Conservation (phyloP, 2,797 vertebrate genomes). For the Sebastiscus tertius region DNA sequence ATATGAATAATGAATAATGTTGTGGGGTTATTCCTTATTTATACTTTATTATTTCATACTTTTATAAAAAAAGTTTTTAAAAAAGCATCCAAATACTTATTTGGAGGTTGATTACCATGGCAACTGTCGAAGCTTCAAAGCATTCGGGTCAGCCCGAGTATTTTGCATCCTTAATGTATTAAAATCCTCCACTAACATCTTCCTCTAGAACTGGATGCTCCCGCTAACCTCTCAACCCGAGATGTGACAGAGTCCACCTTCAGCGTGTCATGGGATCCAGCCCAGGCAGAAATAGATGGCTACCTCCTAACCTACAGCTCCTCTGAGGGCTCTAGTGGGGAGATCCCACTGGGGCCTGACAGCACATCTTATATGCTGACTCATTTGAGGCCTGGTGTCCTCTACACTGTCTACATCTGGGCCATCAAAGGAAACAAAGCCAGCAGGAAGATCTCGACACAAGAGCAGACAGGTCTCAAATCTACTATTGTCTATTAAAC, state of each 20-base stretch:
- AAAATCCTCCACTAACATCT: constrained; percentile 61
- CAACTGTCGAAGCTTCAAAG: no score
- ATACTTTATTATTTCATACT: no score
- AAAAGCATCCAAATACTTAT: no score
- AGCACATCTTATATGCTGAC: constrained; percentile 73
- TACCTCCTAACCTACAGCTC: constrained; percentile 84
- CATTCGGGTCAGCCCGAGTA: no score
- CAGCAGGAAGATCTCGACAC: constrained; percentile 80
- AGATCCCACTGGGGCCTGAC: constrained; percentile 76
- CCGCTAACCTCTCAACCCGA: constrained; percentile 77
- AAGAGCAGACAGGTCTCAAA: constrained; percentile 81
- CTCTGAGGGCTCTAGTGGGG: constrained; percentile 69
- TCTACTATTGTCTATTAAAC: constrained; percentile 4
- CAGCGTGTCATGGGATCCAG: constrained; percentile 82
- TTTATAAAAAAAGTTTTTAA: no score
- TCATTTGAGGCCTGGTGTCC: constrained; percentile 79
- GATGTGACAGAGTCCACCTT: constrained; percentile 81
- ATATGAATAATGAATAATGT: no score
- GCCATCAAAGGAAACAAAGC: constrained; percentile 80
- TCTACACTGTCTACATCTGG: constrained; percentile 83
- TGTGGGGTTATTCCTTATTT: no score
- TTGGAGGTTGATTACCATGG: no score
- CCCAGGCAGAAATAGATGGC: constrained; percentile 79
- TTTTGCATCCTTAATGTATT: constrained; percentile 27
- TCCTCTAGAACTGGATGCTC: constrained; percentile 78